Conservation (phyloP, 2,888 invertebrate genomes). For the Linnaemya tessellans region DNA sequence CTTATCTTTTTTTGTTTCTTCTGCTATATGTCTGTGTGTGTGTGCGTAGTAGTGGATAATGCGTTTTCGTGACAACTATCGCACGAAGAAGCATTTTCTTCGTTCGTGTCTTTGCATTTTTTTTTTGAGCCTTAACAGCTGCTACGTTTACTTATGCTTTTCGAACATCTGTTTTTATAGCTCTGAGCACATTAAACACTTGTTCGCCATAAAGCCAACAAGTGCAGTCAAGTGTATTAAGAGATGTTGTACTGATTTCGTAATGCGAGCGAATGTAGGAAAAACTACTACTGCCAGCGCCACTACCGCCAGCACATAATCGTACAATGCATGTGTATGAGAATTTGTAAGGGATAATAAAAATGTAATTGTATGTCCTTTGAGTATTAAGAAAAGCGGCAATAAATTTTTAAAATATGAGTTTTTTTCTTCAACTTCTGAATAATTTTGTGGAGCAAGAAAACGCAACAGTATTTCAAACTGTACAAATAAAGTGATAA, state of each 20-base stretch:
- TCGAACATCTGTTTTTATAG: slow-evolving; percentile 65
- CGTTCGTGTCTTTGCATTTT: background rate
- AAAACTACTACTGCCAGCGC: slow-evolving; percentile 18
- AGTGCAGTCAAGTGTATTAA: slow-evolving; percentile 70
- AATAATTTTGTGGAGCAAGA: background rate
- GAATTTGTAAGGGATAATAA: slow-evolving; percentile 5
- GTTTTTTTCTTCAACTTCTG: background rate
- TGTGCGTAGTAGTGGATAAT: slow-evolving; percentile 9
- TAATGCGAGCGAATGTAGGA: slow-evolving; percentile 35
- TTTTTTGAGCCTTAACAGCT: slow-evolving; percentile 28
- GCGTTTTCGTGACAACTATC: slow-evolving; percentile 37
- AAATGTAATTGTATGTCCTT: slow-evolving; percentile 23
- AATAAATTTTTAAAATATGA: slow-evolving; percentile 10
- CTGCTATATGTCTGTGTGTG: background rate
- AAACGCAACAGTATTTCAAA: slow-evolving; percentile 10
- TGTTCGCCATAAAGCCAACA: slow-evolving; percentile 70
- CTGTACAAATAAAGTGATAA: background rate
- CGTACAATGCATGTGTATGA: background rate
- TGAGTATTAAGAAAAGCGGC: slow-evolving; percentile 24
- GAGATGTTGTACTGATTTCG: slow-evolving; percentile 67
- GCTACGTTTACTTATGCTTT: slow-evolving; percentile 13
- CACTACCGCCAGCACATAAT: background rate
- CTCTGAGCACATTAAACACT: slow-evolving; percentile 64
- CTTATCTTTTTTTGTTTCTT: background rate
- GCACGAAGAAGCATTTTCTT: slow-evolving; percentile 6